Evolutionary conservation across 2,888 invertebrate genomes (phyloP), one percentile per base, ranked within the genome.

Genomic region (Aplocera efformata): DNA sequence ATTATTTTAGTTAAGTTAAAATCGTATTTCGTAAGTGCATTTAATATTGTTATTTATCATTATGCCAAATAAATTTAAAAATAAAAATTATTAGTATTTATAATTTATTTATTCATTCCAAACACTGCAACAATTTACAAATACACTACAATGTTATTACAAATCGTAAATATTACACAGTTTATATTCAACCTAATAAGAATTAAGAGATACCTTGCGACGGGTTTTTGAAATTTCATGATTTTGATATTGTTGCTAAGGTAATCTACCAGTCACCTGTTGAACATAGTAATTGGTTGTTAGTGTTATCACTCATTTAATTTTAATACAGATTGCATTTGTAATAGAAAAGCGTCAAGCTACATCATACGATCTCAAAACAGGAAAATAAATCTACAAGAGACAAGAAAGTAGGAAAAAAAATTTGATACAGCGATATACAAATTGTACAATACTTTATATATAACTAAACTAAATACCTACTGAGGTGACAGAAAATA

Each of bases 1-100:
- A 6, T 24, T 40, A 41, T 39, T 34, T 28, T 34, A 40, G 31
- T 37, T 34, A 29, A 17, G 10, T 29, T 33, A 24, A 20, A 7
- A 8, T 50, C 48, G 55, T 46, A 38, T 41, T 48, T 44, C 38
- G 44, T 46, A 48, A 56, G 45, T 56, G 63, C 65, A 63, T 66
- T 66, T 70, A 72, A 58, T 53, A 58, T 53, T 62, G 46, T 56
- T 60, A 56, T 60, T 59, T 55, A 58, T 60, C 54, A 55, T 63
- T 64, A 67, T 51, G 58, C 62, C 58, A 70, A 71, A 68, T 59
- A 22, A 3, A 7, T 26, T 24, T 8, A 57, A 56, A 64, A 35
- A 52, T 38, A 53, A 46, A 48, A 32, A 42, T 21, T 26, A 49
- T 55, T 52, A 41, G 7, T 37, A 47, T 50, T 43, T 34, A 37